A percentile compares a stretch with the other conserved stretches of the same genome.
These are phyloP conservation scores for Leucoptera coffeella DNA, from an alignment of 2,888 invertebrate species.

Conservation along the genomic window DNA sequence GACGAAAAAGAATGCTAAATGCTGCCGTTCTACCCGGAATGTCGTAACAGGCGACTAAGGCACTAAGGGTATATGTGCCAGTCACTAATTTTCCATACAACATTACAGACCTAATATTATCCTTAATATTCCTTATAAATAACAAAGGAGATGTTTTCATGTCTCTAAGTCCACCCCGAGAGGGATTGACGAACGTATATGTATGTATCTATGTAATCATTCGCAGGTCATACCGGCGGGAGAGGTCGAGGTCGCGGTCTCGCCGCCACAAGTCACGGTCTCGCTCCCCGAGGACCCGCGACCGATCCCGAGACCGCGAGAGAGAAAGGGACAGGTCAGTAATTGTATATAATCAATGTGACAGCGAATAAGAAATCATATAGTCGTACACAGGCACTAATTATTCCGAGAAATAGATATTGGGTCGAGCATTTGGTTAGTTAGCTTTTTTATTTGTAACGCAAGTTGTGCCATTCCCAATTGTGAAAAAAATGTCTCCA, in stretches of 20 bases:
- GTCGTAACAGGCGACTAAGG: too few relatives aligned
- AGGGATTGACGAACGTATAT: too few relatives aligned
- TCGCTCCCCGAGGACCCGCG: slow-evolving; percentile 58
- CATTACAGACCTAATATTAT: not conserved
- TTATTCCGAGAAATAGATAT: too few relatives aligned
- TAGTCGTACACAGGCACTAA: too few relatives aligned
- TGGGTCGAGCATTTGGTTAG: too few relatives aligned
- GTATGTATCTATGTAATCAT: not conserved
- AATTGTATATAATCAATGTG: too few relatives aligned
- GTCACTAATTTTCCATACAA: not conserved
- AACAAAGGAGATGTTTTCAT: not conserved
- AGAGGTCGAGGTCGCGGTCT: slow-evolving; percentile 61
- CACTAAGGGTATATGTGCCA: too few relatives aligned
- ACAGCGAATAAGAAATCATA: too few relatives aligned
- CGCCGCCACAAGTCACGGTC: slow-evolving; percentile 66
- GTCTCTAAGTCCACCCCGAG: not conserved
- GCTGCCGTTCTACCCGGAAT: not conserved
- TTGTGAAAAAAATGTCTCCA: too few relatives aligned
- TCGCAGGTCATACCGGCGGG: slow-evolving; percentile 57
- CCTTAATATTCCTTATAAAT: not conserved
- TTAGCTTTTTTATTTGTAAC: too few relatives aligned
- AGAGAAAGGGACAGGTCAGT: too few relatives aligned
- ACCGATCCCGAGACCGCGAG: slow-evolving; percentile 10
- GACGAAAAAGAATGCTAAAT: not conserved
- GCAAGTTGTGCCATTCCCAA: too few relatives aligned